These are phyloP conservation scores for Sinhomidia bicolor DNA, from an alignment of 2,888 invertebrate genomes.

Conservation along the genomic window DNA sequence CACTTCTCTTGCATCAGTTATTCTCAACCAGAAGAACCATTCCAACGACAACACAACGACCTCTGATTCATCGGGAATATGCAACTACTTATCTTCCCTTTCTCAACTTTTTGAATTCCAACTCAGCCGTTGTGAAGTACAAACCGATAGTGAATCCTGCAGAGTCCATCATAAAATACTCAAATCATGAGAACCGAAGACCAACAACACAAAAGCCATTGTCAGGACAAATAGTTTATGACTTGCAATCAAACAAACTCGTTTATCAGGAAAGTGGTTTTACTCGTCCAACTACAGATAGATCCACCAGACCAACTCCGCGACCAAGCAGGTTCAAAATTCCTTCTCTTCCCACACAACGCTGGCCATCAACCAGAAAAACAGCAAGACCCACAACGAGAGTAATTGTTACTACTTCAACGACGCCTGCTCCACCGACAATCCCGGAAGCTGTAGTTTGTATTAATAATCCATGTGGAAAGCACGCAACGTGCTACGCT, in stretches of 20 bases:
- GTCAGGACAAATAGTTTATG: constrained; percentile 62
- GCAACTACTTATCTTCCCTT: constrained; percentile 63
- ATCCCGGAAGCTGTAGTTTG: constrained; percentile 72
- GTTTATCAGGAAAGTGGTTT: constrained; percentile 49
- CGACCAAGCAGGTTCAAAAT: constrained; percentile 60
- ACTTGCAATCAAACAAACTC: constrained; percentile 53
- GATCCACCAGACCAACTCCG: constrained; percentile 46
- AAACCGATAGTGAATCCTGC: constrained; percentile 58
- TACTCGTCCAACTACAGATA: constrained; percentile 53
- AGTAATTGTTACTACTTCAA: constrained; percentile 46
- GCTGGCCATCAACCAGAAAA: constrained; percentile 54
- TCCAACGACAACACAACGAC: constrained; percentile 43
- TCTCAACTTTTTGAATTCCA: constrained; percentile 53
- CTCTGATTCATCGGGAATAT: constrained; percentile 46
- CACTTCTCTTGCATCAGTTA: constrained; percentile 45
- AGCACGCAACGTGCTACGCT: constrained; percentile 70
- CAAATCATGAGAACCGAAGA: neutral
- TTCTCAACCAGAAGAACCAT: constrained; percentile 39
- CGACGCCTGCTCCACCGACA: constrained; percentile 59
- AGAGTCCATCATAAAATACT: constrained; percentile 40
- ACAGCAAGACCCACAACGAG: constrained; percentile 44
- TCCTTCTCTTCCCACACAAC: constrained; percentile 59
- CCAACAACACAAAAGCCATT: constrained; percentile 51
- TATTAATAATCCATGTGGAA: constrained; percentile 71
- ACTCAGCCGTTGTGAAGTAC: constrained; percentile 56